Evolutionary conservation across 2,888 invertebrate species (phyloP).

Genomic region (Tubiluchus corallicola): DNA sequence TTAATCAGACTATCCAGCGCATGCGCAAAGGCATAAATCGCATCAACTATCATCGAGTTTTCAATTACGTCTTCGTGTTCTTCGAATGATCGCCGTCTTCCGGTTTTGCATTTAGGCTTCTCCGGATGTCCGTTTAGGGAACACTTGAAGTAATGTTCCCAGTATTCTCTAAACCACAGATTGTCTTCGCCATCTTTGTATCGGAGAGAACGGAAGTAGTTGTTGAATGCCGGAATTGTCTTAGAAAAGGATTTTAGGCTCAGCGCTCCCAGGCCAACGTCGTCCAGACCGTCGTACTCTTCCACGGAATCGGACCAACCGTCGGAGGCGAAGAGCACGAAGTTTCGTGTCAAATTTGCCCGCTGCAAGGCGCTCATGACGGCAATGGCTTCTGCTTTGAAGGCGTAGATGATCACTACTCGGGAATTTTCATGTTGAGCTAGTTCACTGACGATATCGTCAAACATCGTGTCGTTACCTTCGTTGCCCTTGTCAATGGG

Average conservation of each 20-base stretch:
- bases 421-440: background rate
- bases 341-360: background rate
- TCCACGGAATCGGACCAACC: background rate
- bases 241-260: background rate
- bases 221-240: background rate
- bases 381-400: background rate
- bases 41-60: background rate
- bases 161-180: background rate
- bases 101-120: slow-evolving; percentile 1
- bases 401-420: background rate
- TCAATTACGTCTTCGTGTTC: background rate
- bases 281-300: background rate
- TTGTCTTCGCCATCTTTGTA: background rate
- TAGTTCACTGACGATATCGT: background rate
- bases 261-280: background rate
- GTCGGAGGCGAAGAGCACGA: background rate
- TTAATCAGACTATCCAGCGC: background rate
- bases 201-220: background rate
- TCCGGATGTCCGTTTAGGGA: too few species aligned
- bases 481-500: background rate
- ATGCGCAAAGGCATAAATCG: background rate
- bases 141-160: background rate
- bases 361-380: background rate
- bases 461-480: background rate
- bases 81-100: background rate